Evolutionary conservation across 1,140 invertebrate species (phyloP), one percentile per base, ranked within the genome.

Genomic region (Zaprionus capensis): DNA sequence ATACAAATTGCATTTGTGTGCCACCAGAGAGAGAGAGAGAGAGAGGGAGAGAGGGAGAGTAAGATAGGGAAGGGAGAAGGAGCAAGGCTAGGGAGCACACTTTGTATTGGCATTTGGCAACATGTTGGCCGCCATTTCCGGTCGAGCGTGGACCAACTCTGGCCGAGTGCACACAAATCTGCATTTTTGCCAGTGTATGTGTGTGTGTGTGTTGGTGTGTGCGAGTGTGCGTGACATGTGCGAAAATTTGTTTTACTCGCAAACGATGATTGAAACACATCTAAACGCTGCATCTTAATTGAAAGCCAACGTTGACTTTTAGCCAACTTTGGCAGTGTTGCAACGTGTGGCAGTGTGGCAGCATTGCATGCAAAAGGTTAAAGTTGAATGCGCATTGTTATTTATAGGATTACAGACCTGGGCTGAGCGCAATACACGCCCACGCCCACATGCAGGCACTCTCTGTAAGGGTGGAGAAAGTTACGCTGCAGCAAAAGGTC

Each of bases 1-100:
- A 87, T 87, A 88, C 84, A 87, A 87, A 88, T 87, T 87, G 84
- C 84, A 87, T 87, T 88, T 84, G 82, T 78, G 69, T 81, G 77
- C 78, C 78, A 64, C 70, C n/a, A 9, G 41, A 17, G n/a, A 46
- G 28, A 34, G 6, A 34, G n/a, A 26, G 26, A 14, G 2, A 26
- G 46, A 36, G 4, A 38, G 49, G 38, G 28, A 38, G 2, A 17
- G 61, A 22, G 9, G 22, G 61, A 46, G 11, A 24, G 5, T 31
- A 7, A 31, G 28, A 7, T 1, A 31, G 22, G 31, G n/a, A 46
- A n/a, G 28, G 22, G 28, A 53, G 20, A 24, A 24, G 46, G 26
- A 17, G 11, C 28, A 53, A 14, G 22, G 31, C 12, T 6, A 57
- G n/a, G 17, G 22, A 28, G 53, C 55, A 71, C 57, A 71, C 44